Base-by-base conservation (phyloP, 2,797 vertebrate species). In the Arnoldichthys spilopterus region DNA sequence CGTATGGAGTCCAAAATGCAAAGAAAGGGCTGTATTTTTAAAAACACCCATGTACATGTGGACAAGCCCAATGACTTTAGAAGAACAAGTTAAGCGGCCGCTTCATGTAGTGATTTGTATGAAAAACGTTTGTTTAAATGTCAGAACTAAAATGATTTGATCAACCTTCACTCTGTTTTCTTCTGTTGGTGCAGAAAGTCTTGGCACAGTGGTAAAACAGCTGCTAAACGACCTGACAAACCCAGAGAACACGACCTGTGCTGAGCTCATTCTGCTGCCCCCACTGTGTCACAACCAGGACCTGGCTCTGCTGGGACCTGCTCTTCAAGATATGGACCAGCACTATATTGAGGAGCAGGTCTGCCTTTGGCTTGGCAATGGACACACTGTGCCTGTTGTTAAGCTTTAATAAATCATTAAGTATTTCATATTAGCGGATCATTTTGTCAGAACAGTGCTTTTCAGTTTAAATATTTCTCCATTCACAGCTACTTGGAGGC, bases 281-380 rank as follows among this genome's bases (percentile, higher is more conserved):
- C 81, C 94, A 0, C 92, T 96, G 76, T 97, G 96, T 90, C 94
- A 96, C 86, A 90, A 74, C 22, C 92, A 93, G 18, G 97, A 98
- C 88, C 90, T 96, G 70, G 82, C 92, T 51, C 91, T 97, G 79
- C 84, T 95, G 0, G 92, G 95, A 80, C 93, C 94, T 24, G 91
- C 90, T 59, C 84, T 94, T 43, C 93, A 92, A 40, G 91, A 94
- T 76, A 91, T 91, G 53, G 94, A 95, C 84, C 95, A 95, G 81
- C 86, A 89, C 83, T 96, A 94, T 91, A 94, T 97, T 0, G 96
- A 98, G 87, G 95, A 97, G 32, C 95, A 97, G 95, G 96, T 98
- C 68, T 81, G 69, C 13, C 6, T 61, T 26, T 16, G 51, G 11
- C 53, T 20, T 37, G 8, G 1, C 18, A 32, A 18, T 68, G 24